Percentiles rank a stretch among this genome's conserved stretches.
These are phyloP conservation scores for Tolypeutes matacus DNA, from an alignment of 2,797 vertebrate species.

Conservation along the genomic window DNA sequence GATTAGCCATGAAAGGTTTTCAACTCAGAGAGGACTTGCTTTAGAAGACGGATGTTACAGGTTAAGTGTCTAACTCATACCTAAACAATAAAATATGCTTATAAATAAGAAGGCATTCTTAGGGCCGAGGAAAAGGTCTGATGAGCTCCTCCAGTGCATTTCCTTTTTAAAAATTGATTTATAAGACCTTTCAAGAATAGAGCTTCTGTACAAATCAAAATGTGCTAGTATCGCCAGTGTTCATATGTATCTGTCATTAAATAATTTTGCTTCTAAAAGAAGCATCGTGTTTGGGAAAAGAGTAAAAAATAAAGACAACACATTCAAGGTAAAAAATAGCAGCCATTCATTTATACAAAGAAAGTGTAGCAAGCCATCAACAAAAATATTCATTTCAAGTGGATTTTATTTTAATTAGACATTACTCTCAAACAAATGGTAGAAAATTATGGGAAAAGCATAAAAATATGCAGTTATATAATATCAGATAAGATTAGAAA, in stretches of 20 bases:
- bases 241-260: slow-evolving; percentile 23
- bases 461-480: not conserved
- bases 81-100: not conserved
- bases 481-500: not conserved
- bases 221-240: not conserved
- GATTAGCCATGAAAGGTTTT: not conserved
- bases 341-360: not conserved
- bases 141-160: not conserved
- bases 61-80: not conserved
- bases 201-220: slow-evolving; percentile 29
- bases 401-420: slow-evolving; percentile 33
- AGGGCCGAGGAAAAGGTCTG: not conserved
- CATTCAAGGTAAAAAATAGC: not conserved
- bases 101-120: not conserved
- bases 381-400: slow-evolving; percentile 13
- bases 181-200: not conserved
- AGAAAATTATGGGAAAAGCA: slow-evolving; percentile 20
- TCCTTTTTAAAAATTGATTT: slow-evolving; percentile 26
- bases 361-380: slow-evolving; percentile 31
- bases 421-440: not conserved
- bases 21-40: not conserved
- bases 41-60: not conserved
- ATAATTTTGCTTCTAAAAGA: slow-evolving; percentile 30
- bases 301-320: not conserved
- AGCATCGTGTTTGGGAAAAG: not conserved